These are phyloP conservation scores for Natrix natrix DNA, from an alignment of 2,797 vertebrate genomes.

Conservation along the genomic window DNA sequence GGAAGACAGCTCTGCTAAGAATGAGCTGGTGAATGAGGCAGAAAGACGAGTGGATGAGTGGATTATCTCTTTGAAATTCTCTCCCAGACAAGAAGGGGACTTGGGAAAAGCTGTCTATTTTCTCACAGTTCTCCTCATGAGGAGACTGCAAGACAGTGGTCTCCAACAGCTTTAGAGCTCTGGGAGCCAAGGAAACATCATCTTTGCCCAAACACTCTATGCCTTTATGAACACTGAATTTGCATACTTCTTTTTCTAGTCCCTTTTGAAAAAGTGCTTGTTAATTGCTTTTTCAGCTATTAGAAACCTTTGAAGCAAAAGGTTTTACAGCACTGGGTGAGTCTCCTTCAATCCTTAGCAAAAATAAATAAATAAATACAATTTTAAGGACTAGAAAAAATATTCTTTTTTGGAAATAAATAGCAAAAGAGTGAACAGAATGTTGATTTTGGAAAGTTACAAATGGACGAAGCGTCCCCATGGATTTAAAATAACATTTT, in stretches of 20 bases:
- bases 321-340: neutral
- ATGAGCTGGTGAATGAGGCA: neutral
- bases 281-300: neutral
- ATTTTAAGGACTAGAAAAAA: neutral
- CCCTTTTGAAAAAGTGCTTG: neutral
- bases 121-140: neutral
- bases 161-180: neutral
- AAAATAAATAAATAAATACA: neutral
- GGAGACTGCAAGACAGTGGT: neutral
- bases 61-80: neutral
- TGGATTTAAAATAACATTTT: neutral
- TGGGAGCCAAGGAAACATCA: neutral
- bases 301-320: neutral
- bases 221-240: neutral
- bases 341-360: neutral
- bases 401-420: neutral
- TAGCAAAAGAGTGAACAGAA: neutral
- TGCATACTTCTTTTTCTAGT: neutral
- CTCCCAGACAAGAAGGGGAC: neutral
- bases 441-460: neutral
- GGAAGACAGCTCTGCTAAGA: neutral
- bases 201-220: neutral
- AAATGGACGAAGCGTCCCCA: neutral
- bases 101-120: neutral
- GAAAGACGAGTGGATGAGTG: neutral